Evolutionary conservation across 2,113 vertebrate genomes (phyloP), one percentile per base, ranked within the genome.

Genomic region (Eurystomus gularis): DNA sequence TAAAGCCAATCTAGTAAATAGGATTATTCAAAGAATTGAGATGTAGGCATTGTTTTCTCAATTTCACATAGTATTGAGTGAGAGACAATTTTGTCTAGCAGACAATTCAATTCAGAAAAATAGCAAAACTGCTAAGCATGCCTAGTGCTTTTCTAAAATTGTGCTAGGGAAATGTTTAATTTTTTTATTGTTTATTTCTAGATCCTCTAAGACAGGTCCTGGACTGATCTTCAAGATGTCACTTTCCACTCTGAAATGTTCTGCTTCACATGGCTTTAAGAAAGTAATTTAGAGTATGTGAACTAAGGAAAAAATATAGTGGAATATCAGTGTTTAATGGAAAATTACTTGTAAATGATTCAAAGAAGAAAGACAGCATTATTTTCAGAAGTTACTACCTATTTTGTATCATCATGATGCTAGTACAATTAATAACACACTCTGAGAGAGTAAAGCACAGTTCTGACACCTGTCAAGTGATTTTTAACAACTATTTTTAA

Each of bases 91-190:
- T n/a, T n/a, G n/a, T n/a, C n/a, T n/a, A n/a, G n/a, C n/a, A n/a
- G n/a, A n/a, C n/a, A n/a, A n/a, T n/a, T n/a, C n/a, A n/a, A n/a
- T n/a, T n/a, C n/a, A n/a, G n/a, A n/a, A n/a, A n/a, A n/a, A n/a
- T n/a, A 73, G 1, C 3, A 60, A 44, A 60, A 61, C 39, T 31
- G 2, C 8, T 44, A 71, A 15, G 8, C 12, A 31, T 24, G 3
- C 58, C 9, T 5, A 5, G 7, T 69, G 6, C 4, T 78, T 65
- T 40, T n/a, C n/a, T 65, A 65, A 86, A 85, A 19, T 28, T 70
- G 1, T 62, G 10, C 10, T 44, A 29, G 3, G 4, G 2, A 29
- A 66, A 57, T 17, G 0, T 21, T 51, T 42, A 15, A 23, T 24
- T 5, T 0, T 1, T n/a, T 44, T 49, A n/a, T 65, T 46, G 24